These are phyloP conservation scores for Agrilus planipennis DNA, from an alignment of 1,140 invertebrate genomes.

Conservation along the genomic window DNA sequence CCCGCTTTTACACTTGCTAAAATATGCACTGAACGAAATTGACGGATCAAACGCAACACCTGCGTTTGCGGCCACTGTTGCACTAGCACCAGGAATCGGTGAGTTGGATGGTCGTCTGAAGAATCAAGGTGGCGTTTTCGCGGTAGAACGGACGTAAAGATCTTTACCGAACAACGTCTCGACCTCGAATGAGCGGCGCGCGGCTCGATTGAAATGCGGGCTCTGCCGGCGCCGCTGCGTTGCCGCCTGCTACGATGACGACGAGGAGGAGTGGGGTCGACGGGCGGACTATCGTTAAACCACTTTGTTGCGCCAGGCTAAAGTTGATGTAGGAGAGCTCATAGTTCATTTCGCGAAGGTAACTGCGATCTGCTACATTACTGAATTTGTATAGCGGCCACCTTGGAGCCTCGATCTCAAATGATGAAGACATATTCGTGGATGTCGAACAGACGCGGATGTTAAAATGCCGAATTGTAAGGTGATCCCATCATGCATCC, in stretches of 20 bases:
- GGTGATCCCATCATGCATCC: background rate
- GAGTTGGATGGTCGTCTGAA: slow-evolving; percentile 2
- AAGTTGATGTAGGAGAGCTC: background rate
- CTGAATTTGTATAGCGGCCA: background rate
- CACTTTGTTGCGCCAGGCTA: slow-evolving; percentile 3
- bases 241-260: too few relatives aligned
- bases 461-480: too few relatives aligned
- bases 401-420: too few relatives aligned
- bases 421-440: too few relatives aligned
- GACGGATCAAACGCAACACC: background rate
- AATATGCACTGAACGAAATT: too few relatives aligned
- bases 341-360: background rate
- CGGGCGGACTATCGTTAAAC: slow-evolving; percentile 5
- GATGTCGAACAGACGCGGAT: too few relatives aligned
- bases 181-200: slow-evolving; percentile 4
- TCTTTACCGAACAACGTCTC: background rate
- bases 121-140: background rate
- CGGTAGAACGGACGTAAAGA: slow-evolving; percentile 1
- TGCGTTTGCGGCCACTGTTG: background rate
- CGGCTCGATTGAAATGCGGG: slow-evolving; percentile 4
- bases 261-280: slow-evolving; percentile 5
- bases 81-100: background rate
- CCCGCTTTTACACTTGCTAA: background rate
- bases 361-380: background rate
- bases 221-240: background rate